Conservation (phyloP, 2,113 vertebrate species). For the Pterocles gutturalis region DNA sequence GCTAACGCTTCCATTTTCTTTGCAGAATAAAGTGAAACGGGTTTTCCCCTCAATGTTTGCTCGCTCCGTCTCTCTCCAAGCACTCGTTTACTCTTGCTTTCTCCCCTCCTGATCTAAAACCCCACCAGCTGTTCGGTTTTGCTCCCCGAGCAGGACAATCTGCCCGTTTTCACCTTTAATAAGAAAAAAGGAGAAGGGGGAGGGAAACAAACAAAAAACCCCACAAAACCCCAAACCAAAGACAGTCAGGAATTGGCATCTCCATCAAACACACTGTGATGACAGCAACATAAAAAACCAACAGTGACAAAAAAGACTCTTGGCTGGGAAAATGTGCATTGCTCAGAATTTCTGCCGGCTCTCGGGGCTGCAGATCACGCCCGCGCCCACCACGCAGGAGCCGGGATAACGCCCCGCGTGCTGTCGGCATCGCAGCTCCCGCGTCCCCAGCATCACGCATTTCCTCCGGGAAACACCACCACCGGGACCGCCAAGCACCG, state of each 20-base stretch:
- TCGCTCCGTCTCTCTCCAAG: neutral
- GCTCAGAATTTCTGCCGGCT: too few relatives aligned
- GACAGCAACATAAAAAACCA: neutral
- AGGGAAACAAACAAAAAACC: neutral
- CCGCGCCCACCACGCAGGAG: fast-evolving
- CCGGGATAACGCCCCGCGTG: fast-evolving
- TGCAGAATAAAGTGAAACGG: neutral
- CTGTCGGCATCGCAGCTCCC: neutral
- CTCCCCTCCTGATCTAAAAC: neutral
- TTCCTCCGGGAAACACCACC: neutral
- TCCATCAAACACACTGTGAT: neutral
- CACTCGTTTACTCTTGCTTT: neutral
- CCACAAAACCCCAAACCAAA: neutral
- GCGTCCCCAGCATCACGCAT: neutral
- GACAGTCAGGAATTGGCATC: neutral
- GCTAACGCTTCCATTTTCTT: neutral
- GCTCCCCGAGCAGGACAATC: conserved; percentile 22
- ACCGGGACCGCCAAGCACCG: neutral
- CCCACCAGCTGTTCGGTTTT: neutral
- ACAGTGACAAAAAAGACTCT: neutral
- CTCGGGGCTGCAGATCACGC: fast-evolving
- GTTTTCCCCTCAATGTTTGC: conserved; percentile 5
- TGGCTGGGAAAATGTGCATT: neutral
- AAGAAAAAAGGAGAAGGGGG: neutral
- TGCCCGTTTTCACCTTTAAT: neutral